Evolutionary conservation across 2,888 invertebrate species (phyloP).

Genomic region (Napeogenes inachia): DNA sequence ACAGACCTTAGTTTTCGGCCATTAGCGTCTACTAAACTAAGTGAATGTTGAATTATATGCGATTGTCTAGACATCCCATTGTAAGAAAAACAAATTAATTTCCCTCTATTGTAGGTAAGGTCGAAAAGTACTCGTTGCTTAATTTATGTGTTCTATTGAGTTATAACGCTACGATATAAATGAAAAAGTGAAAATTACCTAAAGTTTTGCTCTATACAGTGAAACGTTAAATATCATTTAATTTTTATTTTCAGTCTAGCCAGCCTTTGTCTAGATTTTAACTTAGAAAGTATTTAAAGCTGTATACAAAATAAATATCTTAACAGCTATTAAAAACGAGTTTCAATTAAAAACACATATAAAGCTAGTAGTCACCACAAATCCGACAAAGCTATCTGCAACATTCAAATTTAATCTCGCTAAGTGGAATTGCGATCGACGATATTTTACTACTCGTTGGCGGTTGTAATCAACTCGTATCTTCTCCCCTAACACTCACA

Average conservation of each 20-base stretch:
- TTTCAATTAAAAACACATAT: conserved; percentile 5
- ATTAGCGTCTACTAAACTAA: conserved; percentile 68
- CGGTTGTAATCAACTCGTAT: conserved; percentile 30
- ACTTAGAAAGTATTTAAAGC: too few species aligned
- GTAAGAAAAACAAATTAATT: conserved; percentile 77
- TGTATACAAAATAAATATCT: background rate
- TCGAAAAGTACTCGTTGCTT: conserved; percentile 60
- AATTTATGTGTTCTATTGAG: conserved; percentile 70
- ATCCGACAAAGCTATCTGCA: conserved; percentile 27
- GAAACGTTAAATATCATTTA: too few species aligned
- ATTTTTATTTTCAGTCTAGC: too few species aligned
- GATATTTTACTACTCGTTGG: conserved; percentile 49
- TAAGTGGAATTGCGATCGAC: conserved; percentile 59
- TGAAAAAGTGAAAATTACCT: conserved; percentile 55
- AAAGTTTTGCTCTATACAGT: conserved; percentile 35
- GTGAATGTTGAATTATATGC: conserved; percentile 74
- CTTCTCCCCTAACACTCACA: conserved; percentile 23
- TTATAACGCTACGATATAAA: conserved; percentile 54
- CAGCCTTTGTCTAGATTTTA: too few species aligned
- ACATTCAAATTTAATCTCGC: conserved; percentile 65
- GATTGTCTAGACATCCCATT: conserved; percentile 74
- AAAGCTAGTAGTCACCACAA: conserved; percentile 17
- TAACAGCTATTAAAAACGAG: background rate
- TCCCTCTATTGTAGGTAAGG: conserved; percentile 60
- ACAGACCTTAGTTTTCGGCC: conserved; percentile 50